These are phyloP conservation scores for Cepaea hortensis DNA, from an alignment of 2,888 invertebrate genomes.

Conservation along the genomic window DNA sequence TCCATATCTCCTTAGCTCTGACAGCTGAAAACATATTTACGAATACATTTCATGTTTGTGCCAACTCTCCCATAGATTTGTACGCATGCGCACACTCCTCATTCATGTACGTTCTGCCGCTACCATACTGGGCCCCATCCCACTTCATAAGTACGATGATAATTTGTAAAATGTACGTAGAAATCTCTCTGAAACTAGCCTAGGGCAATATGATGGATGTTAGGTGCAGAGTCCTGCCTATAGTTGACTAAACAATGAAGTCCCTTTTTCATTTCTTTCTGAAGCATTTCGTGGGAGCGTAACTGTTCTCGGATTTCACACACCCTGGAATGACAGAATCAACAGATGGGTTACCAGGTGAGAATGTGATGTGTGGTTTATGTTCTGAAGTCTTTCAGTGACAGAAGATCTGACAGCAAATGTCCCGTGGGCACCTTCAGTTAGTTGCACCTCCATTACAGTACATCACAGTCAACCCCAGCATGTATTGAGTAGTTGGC, in stretches of 20 bases:
- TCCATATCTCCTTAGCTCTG: too few relatives aligned
- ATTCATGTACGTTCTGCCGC: too few relatives aligned
- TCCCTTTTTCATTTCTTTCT: slow-evolving; percentile 37
- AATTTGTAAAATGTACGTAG: neutral
- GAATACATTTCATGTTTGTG: too few relatives aligned
- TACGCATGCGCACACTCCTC: too few relatives aligned
- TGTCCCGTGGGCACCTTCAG: neutral
- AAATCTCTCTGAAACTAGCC: neutral
- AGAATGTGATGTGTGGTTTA: neutral
- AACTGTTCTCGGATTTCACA: slow-evolving; percentile 34
- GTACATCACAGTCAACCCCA: too few relatives aligned
- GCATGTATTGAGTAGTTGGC: neutral
- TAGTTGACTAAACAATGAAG: slow-evolving; percentile 5
- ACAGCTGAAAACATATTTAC: too few relatives aligned
- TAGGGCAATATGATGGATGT: too few relatives aligned
- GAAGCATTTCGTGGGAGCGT: slow-evolving; percentile 35
- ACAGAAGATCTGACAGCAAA: neutral
- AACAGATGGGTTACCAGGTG: neutral
- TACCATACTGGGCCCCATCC: neutral
- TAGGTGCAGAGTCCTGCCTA: neutral
- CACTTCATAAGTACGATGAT: neutral
- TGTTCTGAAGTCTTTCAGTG: too few relatives aligned
- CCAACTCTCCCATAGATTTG: too few relatives aligned
- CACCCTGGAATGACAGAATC: slow-evolving; percentile 24
- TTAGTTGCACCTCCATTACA: neutral